Conservation (phyloP, 2,113 vertebrate species). For the Procavia capensis region DNA sequence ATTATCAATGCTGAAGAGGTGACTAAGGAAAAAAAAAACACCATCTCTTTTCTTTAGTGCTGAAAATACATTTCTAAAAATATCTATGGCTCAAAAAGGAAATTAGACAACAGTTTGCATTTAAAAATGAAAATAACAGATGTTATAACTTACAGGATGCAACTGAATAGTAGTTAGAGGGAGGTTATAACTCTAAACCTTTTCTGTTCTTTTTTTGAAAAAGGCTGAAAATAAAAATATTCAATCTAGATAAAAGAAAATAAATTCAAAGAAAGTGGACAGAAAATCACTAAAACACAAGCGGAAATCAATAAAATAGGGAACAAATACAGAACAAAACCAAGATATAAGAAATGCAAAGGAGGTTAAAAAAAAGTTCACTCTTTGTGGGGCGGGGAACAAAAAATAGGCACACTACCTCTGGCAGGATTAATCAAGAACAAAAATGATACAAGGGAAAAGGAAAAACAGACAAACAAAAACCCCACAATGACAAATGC, state of each 20-base stretch:
- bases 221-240: background rate
- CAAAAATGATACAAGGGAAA: background rate
- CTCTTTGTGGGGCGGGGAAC: background rate
- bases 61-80: background rate
- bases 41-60: background rate
- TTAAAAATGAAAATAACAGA: background rate
- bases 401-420: background rate
- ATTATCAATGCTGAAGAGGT: background rate
- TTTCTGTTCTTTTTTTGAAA: background rate
- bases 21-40: conserved; percentile 4
- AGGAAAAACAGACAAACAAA: background rate
- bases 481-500: background rate
- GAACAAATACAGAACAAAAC: background rate
- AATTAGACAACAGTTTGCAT: background rate
- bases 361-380: background rate
- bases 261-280: background rate
- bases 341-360: background rate
- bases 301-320: background rate
- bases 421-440: background rate
- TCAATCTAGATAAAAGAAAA: background rate
- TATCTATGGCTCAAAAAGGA: background rate
- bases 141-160: background rate
- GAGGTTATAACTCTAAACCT: background rate
- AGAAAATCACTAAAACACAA: background rate
- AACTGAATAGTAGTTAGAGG: background rate